A percentile compares a stretch with the other conserved stretches of the same genome.
Conservation (phyloP, 2,888 invertebrate genomes). For the Drosophila robusta region DNA sequence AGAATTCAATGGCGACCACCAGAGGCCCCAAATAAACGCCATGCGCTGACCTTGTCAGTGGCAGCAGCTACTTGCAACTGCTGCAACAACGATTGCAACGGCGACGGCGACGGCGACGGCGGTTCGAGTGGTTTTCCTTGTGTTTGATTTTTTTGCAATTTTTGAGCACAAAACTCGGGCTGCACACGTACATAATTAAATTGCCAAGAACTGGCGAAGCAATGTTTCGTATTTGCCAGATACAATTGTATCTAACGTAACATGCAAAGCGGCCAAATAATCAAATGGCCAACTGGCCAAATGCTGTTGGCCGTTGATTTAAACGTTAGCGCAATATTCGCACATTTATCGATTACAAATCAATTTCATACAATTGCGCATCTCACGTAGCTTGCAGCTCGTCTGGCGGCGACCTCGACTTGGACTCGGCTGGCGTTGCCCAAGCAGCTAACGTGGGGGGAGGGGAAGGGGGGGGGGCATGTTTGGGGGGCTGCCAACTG, state of each 20-base stretch:
- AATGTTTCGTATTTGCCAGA: slow-evolving; percentile 22
- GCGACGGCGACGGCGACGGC: slow-evolving; percentile 31
- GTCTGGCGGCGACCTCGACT: slow-evolving; percentile 51
- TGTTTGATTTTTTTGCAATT: slow-evolving; percentile 80
- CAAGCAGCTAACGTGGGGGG: slow-evolving; percentile 14
- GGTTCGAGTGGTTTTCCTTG: slow-evolving; percentile 83
- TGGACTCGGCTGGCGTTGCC: slow-evolving; percentile 45
- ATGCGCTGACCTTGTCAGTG: slow-evolving; percentile 71
- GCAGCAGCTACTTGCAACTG: slow-evolving; percentile 35
- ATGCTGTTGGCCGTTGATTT: slow-evolving; percentile 59
- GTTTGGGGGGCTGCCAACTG: slow-evolving; percentile 31
- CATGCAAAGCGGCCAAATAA: slow-evolving; percentile 19
- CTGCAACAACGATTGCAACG: slow-evolving; percentile 35
- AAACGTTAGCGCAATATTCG: slow-evolving; percentile 68
- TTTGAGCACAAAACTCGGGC: slow-evolving; percentile 54
- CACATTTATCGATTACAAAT: slow-evolving; percentile 80
- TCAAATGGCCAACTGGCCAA: slow-evolving; percentile 22
- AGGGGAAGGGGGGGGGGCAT: background rate
- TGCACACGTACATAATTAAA: slow-evolving; percentile 58
- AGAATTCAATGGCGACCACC: slow-evolving; percentile 68
- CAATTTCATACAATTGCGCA: slow-evolving; percentile 75
- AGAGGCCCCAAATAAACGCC: slow-evolving; percentile 75
- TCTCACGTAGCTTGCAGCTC: slow-evolving; percentile 63
- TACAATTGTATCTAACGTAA: slow-evolving; percentile 40
- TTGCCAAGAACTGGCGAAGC: slow-evolving; percentile 39